Conservation (phyloP, 2,888 invertebrate genomes). For the Helicoverpa assulta region DNA sequence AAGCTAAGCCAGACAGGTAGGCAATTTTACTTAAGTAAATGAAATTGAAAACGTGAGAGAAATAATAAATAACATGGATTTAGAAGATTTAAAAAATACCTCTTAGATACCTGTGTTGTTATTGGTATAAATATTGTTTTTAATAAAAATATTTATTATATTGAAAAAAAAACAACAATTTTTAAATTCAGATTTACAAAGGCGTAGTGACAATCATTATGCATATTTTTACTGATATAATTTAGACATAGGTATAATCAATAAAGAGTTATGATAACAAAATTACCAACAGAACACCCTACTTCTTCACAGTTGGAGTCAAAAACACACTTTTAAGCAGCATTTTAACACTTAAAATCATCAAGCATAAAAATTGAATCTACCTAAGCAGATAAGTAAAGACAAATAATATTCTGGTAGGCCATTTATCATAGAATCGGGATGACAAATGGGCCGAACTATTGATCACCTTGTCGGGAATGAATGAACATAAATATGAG, state of each 20-base stretch:
- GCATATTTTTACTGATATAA: no score
- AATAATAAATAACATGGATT: not conserved
- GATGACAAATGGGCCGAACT: constrained; percentile 51
- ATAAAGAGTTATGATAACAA: no score
- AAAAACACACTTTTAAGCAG: no score
- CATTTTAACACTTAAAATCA: not conserved
- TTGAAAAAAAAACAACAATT: not conserved
- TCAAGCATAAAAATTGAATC: not conserved
- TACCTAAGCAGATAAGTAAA: constrained; percentile 26
- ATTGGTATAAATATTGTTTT: no score
- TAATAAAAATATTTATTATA: not conserved
- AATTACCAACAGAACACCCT: no score
- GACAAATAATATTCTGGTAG: constrained; percentile 40
- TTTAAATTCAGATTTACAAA: no score
- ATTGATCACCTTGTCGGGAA: constrained; percentile 45
- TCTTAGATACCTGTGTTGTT: not conserved
- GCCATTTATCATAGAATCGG: constrained; percentile 44
- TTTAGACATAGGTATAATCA: no score
- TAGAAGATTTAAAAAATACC: not conserved
- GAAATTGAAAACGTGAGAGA: not conserved
- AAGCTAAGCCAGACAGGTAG: not conserved
- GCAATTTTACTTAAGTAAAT: not conserved
- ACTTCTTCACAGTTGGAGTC: no score
- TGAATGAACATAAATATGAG: constrained; percentile 41
- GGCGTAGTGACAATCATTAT: no score